Evolutionary conservation across 2,113 vertebrate species (phyloP), one percentile per base, ranked within the genome.

Genomic region (Phalacrocorax aristotelis): DNA sequence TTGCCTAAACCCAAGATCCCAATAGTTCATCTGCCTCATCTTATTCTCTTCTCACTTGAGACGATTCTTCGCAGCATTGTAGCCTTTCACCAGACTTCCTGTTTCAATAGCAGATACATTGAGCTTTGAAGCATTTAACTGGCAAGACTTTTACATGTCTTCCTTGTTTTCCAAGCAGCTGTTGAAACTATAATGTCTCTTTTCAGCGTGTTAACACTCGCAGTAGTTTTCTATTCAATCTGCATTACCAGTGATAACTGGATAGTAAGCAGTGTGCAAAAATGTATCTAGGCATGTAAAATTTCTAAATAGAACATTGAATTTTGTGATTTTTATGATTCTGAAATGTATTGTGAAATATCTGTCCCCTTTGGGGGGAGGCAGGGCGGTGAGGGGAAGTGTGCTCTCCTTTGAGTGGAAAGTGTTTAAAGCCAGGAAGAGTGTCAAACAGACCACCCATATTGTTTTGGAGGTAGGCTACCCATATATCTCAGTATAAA

Each of bases 21-120:
- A 4, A 0, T 16, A 14, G 55, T 58, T 79, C 15, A 19, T 0
- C 0, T 57, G 38, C 54, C 44, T 61, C n/a, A 8, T 48, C 17
- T 10, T 46, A 15, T 4, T 62, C 12, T 36, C 36, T 55, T 42
- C 40, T 69, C 25, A 15, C 30, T 76, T 27, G 60, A 32, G 26
- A 68, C 25, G 9, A 20, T 55, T 79, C 38, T 85, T 84, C 52
- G 32, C 17, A 77, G 54, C 21, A 6, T 23, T 77, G 19, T 34
- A 15, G 20, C 51, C 38, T 78, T 48, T 13, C 6, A 19, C 60
- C 38, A 7, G 55, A 38, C 42, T 87, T 51, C 7, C 25, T 64
- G 5, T 42, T 94, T 72, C 38, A 70, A 34, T 46, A 71, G 51
- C n/a, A 68, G 20, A 16, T 68, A 71, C 3, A 3, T 0, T 52